Conservation (phyloP, 2,888 invertebrate genomes). For the Melanostoma mellinum region DNA sequence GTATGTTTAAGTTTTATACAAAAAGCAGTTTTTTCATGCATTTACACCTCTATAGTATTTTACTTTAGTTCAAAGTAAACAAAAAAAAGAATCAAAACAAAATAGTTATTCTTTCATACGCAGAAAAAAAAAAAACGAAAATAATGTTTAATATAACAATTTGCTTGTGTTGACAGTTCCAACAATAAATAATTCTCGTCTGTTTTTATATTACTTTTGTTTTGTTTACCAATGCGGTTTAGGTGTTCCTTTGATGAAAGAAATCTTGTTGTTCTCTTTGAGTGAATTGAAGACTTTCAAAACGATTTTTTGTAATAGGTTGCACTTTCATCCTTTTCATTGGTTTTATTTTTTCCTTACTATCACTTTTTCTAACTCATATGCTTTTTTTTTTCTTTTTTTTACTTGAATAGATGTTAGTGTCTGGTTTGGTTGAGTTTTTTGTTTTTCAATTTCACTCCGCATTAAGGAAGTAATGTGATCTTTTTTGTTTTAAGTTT, state of each 20-base stretch:
- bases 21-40: constrained; percentile 46
- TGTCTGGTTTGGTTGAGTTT: constrained; percentile 62
- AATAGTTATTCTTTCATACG: constrained; percentile 2
- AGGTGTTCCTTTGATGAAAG: constrained; percentile 44
- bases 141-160: constrained; percentile 56
- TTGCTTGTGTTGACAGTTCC: constrained; percentile 44
- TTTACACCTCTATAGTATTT: constrained; percentile 45
- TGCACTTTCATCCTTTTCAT: constrained; percentile 41
- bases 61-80: constrained; percentile 60
- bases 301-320: constrained; percentile 28
- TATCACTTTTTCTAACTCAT: constrained; percentile 51
- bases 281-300: constrained; percentile 38
- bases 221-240: constrained; percentile 19
- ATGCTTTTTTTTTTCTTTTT: constrained; percentile 14
- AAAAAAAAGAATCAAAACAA: background rate
- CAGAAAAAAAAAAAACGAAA: constrained; percentile 33
- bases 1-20: constrained; percentile 11
- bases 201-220: constrained; percentile 32
- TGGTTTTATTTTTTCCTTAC: constrained; percentile 41
- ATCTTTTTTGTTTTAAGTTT: constrained; percentile 34
- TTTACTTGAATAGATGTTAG: constrained; percentile 38
- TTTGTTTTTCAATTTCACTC: constrained; percentile 30
- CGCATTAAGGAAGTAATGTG: constrained; percentile 3
- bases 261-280: constrained; percentile 43
- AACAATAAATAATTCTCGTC: constrained; percentile 55